Conservation (phyloP, 2,113 vertebrate genomes). For the Thalassarche chlororhynchos region DNA sequence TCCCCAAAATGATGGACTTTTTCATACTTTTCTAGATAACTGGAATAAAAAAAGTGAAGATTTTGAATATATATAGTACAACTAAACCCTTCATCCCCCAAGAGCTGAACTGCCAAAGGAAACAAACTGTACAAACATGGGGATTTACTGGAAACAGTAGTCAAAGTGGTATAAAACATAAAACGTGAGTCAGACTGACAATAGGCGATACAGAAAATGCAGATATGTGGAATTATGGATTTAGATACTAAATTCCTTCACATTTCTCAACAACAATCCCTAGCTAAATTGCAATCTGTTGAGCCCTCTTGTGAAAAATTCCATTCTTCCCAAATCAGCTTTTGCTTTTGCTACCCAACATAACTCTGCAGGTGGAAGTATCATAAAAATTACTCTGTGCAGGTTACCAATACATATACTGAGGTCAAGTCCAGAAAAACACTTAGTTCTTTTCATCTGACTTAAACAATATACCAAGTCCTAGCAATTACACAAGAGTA, state of each 20-base stretch:
- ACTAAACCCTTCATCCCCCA: neutral
- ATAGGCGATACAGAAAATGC: neutral
- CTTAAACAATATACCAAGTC: neutral
- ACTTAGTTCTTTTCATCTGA: neutral
- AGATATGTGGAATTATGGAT: neutral
- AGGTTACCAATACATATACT: neutral
- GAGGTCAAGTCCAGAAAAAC: neutral
- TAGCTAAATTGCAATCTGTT: neutral
- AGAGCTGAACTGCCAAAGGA: neutral
- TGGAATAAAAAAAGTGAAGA: constrained; percentile 64
- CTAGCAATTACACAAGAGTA: neutral
- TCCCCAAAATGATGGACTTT: constrained; percentile 99
- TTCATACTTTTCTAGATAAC: constrained; percentile 99
- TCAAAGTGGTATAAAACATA: neutral
- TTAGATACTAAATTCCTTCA: neutral
- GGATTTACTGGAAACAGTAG: neutral
- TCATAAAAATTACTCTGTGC: neutral
- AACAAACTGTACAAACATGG: neutral
- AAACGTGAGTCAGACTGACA: neutral
- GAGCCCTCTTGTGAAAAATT: neutral
- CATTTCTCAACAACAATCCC: neutral
- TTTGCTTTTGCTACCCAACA: neutral
- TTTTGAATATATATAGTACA: neutral
- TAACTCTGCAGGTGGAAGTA: neutral
- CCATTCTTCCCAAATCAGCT: neutral